Base-by-base conservation (phyloP, 2,888 invertebrate genomes). In the Steinernema scapterisci region DNA sequence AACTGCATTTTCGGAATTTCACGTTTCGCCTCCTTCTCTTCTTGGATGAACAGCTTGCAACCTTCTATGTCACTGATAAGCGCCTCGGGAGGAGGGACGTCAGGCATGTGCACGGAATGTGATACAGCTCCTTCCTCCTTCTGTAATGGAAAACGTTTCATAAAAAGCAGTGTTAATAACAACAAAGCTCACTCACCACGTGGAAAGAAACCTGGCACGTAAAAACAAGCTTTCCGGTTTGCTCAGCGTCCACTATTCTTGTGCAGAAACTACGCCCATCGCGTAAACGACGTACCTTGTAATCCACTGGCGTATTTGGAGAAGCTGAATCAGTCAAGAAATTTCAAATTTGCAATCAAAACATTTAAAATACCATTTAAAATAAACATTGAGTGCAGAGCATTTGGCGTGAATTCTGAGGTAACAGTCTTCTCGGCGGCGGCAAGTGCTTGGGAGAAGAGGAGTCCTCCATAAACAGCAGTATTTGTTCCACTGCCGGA, bases 211-310 rank as follows among this genome's bases (percentile, higher is more conserved):
- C 78, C 75, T 86, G 84, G 25, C 82, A 76, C 6, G 87, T 87
- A 77, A 89, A 88, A 19, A 88, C 88, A 19, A 87, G 81, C 48
- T 86, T 79, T 0, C 88, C 89, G 44, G 88, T 85, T 79, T 89
- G 89, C n/a, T 87, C 84, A 0, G 89, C 89, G 78, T 89, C 88
- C 16, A 89, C 88, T n/a, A 83, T 79, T 11, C 89, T 82, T 52
- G 88, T 88, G 72, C 85, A 80, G 78, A 88, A 89, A 45, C 88
- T 88, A 9, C 84, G 80, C 0, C 89, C 89, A 81, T 89, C 89
- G 7, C 89, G 82, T 2, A 87, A 84, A 16, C 88, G 83, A 19
- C 88, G 88, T 44, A 89, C 89, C 51, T 86, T 84, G 79, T 89
- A 89, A 52, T 89, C 78, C 5, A 89, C 86, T 6, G 89, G 88